Evolutionary conservation across 2,888 invertebrate species (phyloP), one percentile per base, ranked within the genome.

Genomic region (Drosophila macrothrix): DNA sequence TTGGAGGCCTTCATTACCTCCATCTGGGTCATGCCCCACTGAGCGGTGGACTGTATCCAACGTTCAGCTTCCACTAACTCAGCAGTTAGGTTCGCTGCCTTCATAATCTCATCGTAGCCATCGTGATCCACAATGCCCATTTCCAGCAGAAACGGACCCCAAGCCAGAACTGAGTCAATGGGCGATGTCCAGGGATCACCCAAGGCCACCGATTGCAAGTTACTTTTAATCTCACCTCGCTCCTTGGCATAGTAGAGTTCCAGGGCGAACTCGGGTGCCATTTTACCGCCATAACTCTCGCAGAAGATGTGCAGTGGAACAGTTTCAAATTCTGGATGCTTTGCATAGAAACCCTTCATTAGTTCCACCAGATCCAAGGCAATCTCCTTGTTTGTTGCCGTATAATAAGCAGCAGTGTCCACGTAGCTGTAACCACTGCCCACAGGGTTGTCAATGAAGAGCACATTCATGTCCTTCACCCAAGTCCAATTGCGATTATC

Each of bases 211-310:
- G 98, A 98, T 83, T 94, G 94, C 61, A 98, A 94, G 82, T 96
- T 96, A 39, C 95, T 96, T 43, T 94, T 93, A 25, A 97, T 94
- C 28, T 94, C 94, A 0, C 95, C 95, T 0, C 92, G 92, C 73
- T 94, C 88, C 83, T 96, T 95, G 16, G 96, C 96, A 95, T 96
- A 88, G 62, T 92, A 84, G 19, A 93, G 73, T 60, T 92, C 92
- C 22, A 88, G 94, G 91, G 96, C 97, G 92, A 98, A 97, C 86
- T 97, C 97, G 0, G 96, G 95, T 0, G 97, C 96, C 97, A 98
- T 98, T 94, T 98, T 98, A 1, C 98, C 98, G n/a, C 98, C 98
- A 92, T 98, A 98, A 0, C 98, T 98, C 93, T 98, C 97, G 29
- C 96, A 96, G 87, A 97, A 96, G 68, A 98, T 97, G 91, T 97